Percentiles rank a stretch among this genome's conserved stretches.
Evolutionary conservation across 2,888 invertebrate genomes (phyloP).

Genomic region (Tinea pellionella): DNA sequence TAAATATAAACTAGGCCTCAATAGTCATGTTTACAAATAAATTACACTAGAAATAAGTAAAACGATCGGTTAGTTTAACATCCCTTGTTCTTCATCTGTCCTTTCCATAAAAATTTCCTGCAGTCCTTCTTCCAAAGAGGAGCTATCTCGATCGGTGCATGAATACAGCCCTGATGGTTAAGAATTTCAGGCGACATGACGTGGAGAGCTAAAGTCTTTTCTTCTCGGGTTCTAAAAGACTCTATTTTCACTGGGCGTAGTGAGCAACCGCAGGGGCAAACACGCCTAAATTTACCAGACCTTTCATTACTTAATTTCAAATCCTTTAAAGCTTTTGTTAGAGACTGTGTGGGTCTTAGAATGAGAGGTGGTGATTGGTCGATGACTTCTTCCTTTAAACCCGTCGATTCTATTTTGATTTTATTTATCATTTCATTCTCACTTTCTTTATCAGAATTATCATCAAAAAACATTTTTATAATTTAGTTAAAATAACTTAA

Average conservation of each 20-base stretch:
- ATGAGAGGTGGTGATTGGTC: conserved; percentile 45
- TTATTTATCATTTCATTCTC: conserved; percentile 49
- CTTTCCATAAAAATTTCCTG: conserved; percentile 74
- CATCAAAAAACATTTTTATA: conserved; percentile 47
- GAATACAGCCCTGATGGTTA: conserved; percentile 65
- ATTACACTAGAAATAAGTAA: too few relatives aligned
- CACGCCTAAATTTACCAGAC: conserved; percentile 36
- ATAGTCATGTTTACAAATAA: too few relatives aligned
- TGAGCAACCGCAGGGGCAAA: conserved; percentile 59
- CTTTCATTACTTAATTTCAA: conserved; percentile 37
- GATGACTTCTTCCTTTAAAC: conserved; percentile 44
- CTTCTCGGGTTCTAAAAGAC: conserved; percentile 54
- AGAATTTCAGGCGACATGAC: conserved; percentile 66
- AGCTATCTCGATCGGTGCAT: conserved; percentile 71
- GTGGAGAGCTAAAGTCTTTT: conserved; percentile 48
- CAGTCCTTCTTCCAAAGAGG: conserved; percentile 78
- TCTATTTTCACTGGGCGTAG: conserved; percentile 39
- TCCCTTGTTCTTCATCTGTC: conserved; percentile 24
- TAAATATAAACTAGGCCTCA: too few relatives aligned
- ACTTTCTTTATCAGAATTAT: conserved; percentile 55
- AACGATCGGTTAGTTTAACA: not conserved
- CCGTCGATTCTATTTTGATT: conserved; percentile 33
- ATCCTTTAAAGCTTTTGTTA: conserved; percentile 54
- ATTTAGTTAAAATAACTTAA: not conserved
- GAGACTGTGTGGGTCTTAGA: conserved; percentile 56